Conservation (phyloP, 2,113 vertebrate species). For the Istiophorus platypterus region DNA sequence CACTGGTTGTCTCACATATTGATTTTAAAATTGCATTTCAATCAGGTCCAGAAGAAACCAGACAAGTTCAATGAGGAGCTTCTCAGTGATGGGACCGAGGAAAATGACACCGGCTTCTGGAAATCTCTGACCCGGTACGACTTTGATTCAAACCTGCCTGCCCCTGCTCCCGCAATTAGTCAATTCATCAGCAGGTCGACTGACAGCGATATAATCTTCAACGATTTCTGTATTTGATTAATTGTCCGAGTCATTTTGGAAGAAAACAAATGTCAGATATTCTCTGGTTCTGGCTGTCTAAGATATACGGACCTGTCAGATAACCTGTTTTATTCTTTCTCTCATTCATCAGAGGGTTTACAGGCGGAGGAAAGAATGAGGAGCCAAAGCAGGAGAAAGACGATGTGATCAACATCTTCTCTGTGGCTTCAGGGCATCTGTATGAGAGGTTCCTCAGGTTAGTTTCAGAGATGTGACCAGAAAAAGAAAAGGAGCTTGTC, state of each 20-base stretch:
- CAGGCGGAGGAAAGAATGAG: slow-evolving; percentile 90
- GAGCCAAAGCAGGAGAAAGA: slow-evolving; percentile 94
- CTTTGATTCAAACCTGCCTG: background rate
- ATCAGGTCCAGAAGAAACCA: slow-evolving; percentile 96
- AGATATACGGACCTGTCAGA: background rate
- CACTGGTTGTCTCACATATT: background rate
- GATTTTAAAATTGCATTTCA: background rate
- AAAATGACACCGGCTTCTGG: slow-evolving; percentile 96
- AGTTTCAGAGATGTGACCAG: slow-evolving; percentile 50
- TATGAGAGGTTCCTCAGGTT: slow-evolving; percentile 98
- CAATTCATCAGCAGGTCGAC: background rate
- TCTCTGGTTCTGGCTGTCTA: background rate
- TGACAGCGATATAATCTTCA: background rate
- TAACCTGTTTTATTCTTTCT: background rate
- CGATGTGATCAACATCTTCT: slow-evolving; percentile 97
- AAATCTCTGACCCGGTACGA: slow-evolving; percentile 93
- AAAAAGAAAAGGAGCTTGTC: no score
- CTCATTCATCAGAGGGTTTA: slow-evolving; percentile 88
- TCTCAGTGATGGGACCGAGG: slow-evolving; percentile 90
- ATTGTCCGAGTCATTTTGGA: background rate
- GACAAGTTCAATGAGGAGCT: slow-evolving; percentile 97
- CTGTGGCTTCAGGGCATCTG: slow-evolving; percentile 96
- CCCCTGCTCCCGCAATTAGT: no score
- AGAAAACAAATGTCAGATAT: background rate
- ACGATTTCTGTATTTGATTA: background rate